These are phyloP conservation scores for Antheraea mylitta DNA, from an alignment of 1,140 invertebrate genomes.

Conservation along the genomic window DNA sequence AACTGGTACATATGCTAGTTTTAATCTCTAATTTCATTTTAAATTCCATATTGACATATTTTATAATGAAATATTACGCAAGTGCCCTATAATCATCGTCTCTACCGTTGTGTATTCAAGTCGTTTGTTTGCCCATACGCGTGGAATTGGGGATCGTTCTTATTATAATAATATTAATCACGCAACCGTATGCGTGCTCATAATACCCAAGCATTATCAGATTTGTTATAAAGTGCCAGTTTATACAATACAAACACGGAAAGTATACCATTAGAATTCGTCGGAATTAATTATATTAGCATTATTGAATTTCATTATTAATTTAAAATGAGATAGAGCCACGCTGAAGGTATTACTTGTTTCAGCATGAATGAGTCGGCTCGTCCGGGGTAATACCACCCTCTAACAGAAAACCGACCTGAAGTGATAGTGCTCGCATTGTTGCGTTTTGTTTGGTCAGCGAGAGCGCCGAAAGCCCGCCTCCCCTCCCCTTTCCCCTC, in stretches of 20 bases:
- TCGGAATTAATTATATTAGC: background rate
- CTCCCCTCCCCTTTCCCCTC: no score
- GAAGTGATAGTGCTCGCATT: no score
- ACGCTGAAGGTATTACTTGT: no score
- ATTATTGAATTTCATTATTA: background rate
- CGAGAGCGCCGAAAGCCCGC: no score
- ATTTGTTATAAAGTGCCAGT: slow-evolving; percentile 6
- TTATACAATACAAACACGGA: slow-evolving; percentile 4
- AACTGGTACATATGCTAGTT: no score
- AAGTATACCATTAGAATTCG: background rate
- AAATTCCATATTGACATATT: background rate
- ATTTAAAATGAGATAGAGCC: background rate
- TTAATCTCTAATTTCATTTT: no score
- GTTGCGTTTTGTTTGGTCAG: no score
- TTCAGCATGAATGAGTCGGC: no score
- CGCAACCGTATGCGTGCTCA: slow-evolving; percentile 9
- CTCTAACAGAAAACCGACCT: no score
- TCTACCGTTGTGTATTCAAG: slow-evolving; percentile 2
- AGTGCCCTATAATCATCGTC: background rate
- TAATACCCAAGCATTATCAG: slow-evolving; percentile 3
- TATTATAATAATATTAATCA: slow-evolving; percentile 13
- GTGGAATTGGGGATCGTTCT: slow-evolving; percentile 13
- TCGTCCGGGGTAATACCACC: no score
- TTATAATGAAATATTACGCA: background rate
- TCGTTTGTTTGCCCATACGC: slow-evolving; percentile 6